These are phyloP conservation scores for Cephus runcator DNA, from an alignment of 2,888 invertebrate species.

Conservation along the genomic window DNA sequence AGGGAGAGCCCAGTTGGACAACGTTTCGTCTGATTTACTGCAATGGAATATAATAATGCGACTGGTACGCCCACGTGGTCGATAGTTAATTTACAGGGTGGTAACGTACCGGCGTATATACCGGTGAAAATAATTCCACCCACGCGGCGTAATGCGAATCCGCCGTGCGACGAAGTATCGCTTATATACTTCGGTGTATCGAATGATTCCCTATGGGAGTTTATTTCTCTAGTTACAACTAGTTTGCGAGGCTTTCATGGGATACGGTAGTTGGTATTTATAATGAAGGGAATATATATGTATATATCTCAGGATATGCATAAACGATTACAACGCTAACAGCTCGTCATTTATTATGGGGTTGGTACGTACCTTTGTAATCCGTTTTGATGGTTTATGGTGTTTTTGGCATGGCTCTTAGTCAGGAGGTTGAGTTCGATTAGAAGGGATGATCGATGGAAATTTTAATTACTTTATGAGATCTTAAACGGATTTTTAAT, in stretches of 20 bases:
- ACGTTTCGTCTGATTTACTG: slow-evolving; percentile 40
- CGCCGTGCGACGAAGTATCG: slow-evolving; percentile 27
- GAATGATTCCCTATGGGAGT: background rate
- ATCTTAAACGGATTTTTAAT: background rate
- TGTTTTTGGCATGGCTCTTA: background rate
- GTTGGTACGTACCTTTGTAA: background rate
- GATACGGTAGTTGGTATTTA: background rate
- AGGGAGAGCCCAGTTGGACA: slow-evolving; percentile 10
- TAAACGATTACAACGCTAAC: background rate
- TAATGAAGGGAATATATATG: background rate
- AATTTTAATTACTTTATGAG: background rate
- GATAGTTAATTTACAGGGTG: slow-evolving; percentile 50
- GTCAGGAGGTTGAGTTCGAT: background rate
- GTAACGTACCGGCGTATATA: slow-evolving; percentile 32
- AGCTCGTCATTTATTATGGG: background rate
- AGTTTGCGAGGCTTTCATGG: background rate
- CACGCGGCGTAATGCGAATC: slow-evolving; percentile 33
- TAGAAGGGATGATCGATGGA: background rate
- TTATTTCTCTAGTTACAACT: background rate
- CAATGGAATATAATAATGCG: slow-evolving; percentile 41
- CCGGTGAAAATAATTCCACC: slow-evolving; percentile 33
- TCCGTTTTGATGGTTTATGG: background rate
- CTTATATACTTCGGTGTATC: background rate
- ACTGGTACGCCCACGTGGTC: slow-evolving; percentile 42
- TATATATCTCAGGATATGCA: background rate